These are phyloP conservation scores for Thyatira batis DNA, from an alignment of 2,888 invertebrate genomes.

Conservation along the genomic window DNA sequence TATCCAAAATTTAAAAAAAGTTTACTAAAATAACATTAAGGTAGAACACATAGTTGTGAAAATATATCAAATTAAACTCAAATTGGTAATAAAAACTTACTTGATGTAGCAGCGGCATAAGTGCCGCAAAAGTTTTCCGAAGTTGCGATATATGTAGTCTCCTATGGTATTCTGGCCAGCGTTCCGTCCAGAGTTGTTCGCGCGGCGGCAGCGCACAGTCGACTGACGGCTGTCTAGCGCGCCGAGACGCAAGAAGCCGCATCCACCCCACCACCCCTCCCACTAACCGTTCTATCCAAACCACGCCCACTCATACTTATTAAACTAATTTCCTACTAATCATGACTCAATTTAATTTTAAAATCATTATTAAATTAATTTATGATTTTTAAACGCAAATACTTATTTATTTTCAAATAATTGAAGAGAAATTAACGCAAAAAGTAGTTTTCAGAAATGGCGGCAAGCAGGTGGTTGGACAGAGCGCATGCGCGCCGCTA, in stretches of 20 bases:
- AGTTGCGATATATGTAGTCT: constrained; percentile 40
- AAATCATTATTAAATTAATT: neutral
- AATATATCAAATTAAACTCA: constrained; percentile 4
- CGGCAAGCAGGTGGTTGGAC: constrained; percentile 28
- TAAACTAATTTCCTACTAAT: neutral
- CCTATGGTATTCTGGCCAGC: constrained; percentile 38
- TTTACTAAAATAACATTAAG: neutral
- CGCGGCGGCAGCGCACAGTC: constrained; percentile 58
- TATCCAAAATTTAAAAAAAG: no score
- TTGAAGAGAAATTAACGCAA: neutral
- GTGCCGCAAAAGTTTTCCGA: constrained; percentile 54
- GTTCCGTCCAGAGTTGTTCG: constrained; percentile 39
- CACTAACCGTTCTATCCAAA: constrained; percentile 27
- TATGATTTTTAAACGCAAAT: neutral
- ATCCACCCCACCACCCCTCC: constrained; percentile 43
- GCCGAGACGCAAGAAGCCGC: constrained; percentile 58
- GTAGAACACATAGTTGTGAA: neutral
- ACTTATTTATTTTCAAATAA: neutral
- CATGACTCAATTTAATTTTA: neutral
- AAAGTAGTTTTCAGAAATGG: constrained; percentile 5
- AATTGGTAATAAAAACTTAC: constrained; percentile 39
- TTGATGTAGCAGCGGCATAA: constrained; percentile 72
- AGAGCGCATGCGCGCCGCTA: constrained; percentile 37
- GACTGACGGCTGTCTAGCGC: constrained; percentile 48
- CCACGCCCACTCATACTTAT: constrained; percentile 35